Percentiles rank a stretch among this genome's conserved stretches.
Evolutionary conservation across 2,113 vertebrate species (phyloP).

Genomic region (Rynchops niger): DNA sequence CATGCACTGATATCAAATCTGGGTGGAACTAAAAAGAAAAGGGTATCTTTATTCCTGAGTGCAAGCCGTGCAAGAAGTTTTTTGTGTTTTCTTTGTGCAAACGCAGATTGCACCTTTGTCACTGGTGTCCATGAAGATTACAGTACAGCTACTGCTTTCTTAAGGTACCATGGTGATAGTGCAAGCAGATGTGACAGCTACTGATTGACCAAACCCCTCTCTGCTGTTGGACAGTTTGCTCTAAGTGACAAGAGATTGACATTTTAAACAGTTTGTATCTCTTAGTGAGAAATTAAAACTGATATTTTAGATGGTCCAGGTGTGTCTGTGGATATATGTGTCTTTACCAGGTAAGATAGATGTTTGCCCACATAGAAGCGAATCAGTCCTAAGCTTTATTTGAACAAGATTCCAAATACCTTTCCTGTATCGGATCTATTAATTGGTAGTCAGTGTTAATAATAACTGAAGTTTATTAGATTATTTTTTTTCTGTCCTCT

Average conservation of each 20-base stretch:
- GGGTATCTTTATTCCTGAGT: not conserved
- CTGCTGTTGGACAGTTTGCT: not conserved
- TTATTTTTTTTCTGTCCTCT: not conserved
- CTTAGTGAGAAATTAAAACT: not conserved
- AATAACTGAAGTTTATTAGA: not conserved
- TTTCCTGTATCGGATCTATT: not conserved
- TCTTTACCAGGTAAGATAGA: not conserved
- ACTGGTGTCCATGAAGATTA: not conserved
- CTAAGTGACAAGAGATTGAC: not conserved
- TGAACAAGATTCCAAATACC: not conserved
- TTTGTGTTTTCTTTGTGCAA: not conserved
- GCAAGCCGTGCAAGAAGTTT: not conserved
- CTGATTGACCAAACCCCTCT: not conserved
- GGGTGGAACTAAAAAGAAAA: not conserved
- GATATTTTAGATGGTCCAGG: not conserved
- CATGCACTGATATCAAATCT: not conserved
- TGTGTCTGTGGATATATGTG: rapidly evolving
- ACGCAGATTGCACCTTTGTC: not conserved
- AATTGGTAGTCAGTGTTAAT: not conserved
- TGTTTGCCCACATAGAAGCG: not conserved
- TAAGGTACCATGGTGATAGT: not conserved
- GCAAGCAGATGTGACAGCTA: not conserved
- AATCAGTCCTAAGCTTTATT: not conserved
- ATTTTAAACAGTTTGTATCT: not conserved
- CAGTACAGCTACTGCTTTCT: not conserved